phyloP scores from a whole-genome alignment of 2,888 invertebrate genomes.

The Dicyrtoma fusca region DNA sequence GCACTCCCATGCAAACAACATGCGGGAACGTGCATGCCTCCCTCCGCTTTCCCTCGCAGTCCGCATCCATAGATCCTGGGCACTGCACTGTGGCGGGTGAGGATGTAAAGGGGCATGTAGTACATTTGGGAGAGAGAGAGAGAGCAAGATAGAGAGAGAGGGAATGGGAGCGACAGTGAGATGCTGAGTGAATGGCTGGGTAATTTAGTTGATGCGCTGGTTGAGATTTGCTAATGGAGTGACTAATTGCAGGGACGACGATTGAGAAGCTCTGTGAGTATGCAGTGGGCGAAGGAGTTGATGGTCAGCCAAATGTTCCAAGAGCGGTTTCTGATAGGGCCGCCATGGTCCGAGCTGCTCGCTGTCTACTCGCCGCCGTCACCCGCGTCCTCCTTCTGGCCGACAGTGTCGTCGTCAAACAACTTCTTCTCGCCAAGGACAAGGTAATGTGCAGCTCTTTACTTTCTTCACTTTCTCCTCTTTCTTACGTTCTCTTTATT shows the following conservation, averaged over 20 bases:
- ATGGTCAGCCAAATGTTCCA: constrained; percentile 48
- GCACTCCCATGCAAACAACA: too few species aligned
- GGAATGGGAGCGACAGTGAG: too few species aligned
- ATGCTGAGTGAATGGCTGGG: background rate
- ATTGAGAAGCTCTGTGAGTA: constrained; percentile 88
- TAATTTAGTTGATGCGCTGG: too few species aligned
- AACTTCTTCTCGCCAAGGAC: constrained; percentile 91
- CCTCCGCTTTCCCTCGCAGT: too few species aligned
- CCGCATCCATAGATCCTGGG: too few species aligned
- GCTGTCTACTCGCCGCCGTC: constrained; percentile 90
- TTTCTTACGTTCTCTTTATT: too few species aligned
- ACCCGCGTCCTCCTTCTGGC: constrained; percentile 94
- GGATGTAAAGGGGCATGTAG: too few species aligned
- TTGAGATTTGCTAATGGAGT: background rate
- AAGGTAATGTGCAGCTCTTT: constrained; percentile 78
- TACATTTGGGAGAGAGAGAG: too few species aligned
- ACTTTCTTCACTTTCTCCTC: background rate
- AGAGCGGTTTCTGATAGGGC: constrained; percentile 66
- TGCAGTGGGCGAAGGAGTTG: constrained; percentile 49
- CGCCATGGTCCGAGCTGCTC: constrained; percentile 85
- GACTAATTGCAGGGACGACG: constrained; percentile 71
- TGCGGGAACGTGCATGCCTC: too few species aligned
- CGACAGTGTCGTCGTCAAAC: constrained; percentile 96
- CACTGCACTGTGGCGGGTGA: too few species aligned
- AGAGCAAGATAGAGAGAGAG: too few species aligned